Percentiles rank a stretch among this genome's conserved stretches.
Evolutionary conservation across 2,888 invertebrate genomes (phyloP).

Genomic region (Synanthedon vespiformis): DNA sequence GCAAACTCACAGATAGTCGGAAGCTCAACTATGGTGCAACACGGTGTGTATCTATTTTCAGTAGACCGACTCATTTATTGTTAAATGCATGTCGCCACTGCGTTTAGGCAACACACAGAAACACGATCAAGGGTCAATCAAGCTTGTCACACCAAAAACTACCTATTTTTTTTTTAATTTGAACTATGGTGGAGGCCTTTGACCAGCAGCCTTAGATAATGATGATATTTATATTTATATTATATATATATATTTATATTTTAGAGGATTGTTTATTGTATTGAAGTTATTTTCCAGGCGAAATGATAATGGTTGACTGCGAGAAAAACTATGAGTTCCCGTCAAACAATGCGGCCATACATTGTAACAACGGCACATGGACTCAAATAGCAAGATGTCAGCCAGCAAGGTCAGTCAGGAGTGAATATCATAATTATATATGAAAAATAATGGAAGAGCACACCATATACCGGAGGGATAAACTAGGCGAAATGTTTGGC

Average conservation of each 20-base stretch:
- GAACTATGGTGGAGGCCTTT: too few species aligned
- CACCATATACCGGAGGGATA: too few species aligned
- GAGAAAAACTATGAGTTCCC: conserved; percentile 88
- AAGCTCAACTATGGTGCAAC: conserved; percentile 65
- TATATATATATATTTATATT: too few species aligned
- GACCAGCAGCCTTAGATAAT: too few species aligned
- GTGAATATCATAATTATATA: neutral
- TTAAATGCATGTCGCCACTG: too few species aligned
- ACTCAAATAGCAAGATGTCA: conserved; percentile 89
- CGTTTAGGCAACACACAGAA: too few species aligned
- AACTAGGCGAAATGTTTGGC: too few species aligned
- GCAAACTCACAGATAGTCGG: conserved; percentile 57
- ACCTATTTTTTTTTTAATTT: too few species aligned
- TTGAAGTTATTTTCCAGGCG: conserved; percentile 31
- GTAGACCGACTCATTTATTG: neutral
- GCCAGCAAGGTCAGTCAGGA: conserved; percentile 75
- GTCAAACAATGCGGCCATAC: conserved; percentile 78
- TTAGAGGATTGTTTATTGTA: too few species aligned
- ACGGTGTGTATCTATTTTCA: conserved; percentile 31
- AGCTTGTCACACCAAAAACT: too few species aligned
- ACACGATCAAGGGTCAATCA: too few species aligned
- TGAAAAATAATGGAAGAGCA: neutral
- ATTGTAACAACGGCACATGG: conserved; percentile 97
- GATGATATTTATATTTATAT: too few species aligned
- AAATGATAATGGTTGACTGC: conserved; percentile 78